phyloP scores from a whole-genome alignment of 2,888 invertebrate genomes.

The Platypus cylindrus region DNA sequence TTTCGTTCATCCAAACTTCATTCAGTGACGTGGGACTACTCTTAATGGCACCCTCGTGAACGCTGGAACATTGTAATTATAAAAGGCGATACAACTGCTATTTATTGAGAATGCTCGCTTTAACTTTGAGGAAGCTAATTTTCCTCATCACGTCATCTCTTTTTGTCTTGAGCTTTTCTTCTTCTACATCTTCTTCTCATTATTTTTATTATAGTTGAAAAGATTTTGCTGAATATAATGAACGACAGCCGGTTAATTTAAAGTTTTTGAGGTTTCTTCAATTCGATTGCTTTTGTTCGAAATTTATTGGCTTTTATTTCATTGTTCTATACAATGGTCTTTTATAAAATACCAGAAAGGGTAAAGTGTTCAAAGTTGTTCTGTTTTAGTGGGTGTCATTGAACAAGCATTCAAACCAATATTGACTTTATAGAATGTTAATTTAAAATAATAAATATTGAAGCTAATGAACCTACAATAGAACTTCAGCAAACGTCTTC shows the following conservation, averaged over 20 bases:
- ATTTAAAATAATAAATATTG: no score
- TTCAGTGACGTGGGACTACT: conserved; percentile 11
- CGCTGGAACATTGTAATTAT: conserved; percentile 23
- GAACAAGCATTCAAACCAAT: no score
- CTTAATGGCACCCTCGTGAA: conserved; percentile 19
- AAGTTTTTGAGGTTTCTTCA: conserved; percentile 5
- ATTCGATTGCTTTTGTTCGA: conserved; percentile 3
- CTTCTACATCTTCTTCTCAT: no score
- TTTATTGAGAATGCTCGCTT: conserved; percentile 14
- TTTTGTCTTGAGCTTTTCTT: conserved; percentile 12
- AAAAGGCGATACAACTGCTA: conserved; percentile 18
- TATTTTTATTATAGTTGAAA: conserved; percentile 1
- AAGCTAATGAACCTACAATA: no score
- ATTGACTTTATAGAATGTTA: no score
- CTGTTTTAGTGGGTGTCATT: no score
- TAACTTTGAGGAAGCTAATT: conserved; percentile 14
- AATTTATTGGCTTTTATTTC: conserved; percentile 7
- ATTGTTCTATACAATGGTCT: no score
- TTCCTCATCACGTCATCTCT: conserved; percentile 6
- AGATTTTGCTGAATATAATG: conserved; percentile 7
- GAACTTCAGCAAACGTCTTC: no score
- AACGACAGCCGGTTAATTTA: conserved; percentile 9
- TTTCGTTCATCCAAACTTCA: conserved; percentile 11
- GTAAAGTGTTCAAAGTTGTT: no score
- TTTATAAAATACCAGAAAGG: no score